phyloP scores from a whole-genome alignment of 1,140 invertebrate genomes.

The Lanistes nyassanus region DNA sequence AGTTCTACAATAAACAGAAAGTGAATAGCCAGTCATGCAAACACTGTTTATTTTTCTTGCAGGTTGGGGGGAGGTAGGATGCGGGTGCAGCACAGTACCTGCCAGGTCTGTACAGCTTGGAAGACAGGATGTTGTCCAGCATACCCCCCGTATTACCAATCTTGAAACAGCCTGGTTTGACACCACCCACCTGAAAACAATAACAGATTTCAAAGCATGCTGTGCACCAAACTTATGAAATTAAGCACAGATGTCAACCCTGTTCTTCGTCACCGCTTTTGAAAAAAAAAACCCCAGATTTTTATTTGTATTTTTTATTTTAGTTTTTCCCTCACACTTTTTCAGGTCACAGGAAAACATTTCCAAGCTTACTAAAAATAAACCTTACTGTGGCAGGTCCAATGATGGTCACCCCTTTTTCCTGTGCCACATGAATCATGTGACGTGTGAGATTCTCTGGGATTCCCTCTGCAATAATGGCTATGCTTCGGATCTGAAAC shows the following conservation, averaged over 20 bases:
- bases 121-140: slow-evolving; percentile 99
- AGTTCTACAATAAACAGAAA: not conserved
- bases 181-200: slow-evolving; percentile 74
- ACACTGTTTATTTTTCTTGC: not conserved
- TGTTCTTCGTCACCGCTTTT: too few relatives aligned
- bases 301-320: too few relatives aligned
- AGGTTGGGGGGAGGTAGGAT: not conserved
- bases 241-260: too few relatives aligned
- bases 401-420: slow-evolving; percentile 87
- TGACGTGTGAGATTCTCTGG: slow-evolving; percentile 98
- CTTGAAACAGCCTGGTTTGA: slow-evolving; percentile 99
- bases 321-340: too few relatives aligned
- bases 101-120: slow-evolving; percentile 95
- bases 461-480: slow-evolving; percentile 99
- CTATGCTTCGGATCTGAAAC: slow-evolving; percentile 87
- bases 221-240: too few relatives aligned
- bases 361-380: not conserved
- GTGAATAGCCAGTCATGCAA: not conserved
- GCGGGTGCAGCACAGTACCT: slow-evolving; percentile 64
- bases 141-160: slow-evolving; percentile 99
- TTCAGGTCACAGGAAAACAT: not conserved
- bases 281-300: too few relatives aligned
- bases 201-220: too few relatives aligned
- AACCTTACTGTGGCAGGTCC: slow-evolving; percentile 95
- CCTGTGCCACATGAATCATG: slow-evolving; percentile 86